Conservation (phyloP, 2,113 vertebrate genomes). For the Donacobius atricapilla region DNA sequence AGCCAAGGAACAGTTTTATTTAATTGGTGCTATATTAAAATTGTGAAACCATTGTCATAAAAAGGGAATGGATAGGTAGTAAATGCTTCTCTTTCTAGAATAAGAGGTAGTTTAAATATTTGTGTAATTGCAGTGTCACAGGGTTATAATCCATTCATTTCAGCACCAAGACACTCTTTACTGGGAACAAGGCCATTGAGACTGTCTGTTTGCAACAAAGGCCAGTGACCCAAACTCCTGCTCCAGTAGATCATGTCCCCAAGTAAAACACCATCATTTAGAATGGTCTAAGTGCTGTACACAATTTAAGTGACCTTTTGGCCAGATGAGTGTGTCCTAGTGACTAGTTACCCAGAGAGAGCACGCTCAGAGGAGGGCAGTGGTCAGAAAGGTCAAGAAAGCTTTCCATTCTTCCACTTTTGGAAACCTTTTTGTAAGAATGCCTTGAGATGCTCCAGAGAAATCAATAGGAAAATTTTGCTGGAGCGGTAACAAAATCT, state of each 20-base stretch:
- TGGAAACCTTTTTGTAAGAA: neutral
- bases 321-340: neutral
- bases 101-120: neutral
- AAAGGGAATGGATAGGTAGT: neutral
- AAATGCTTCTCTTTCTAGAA: neutral
- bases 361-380: neutral
- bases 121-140: neutral
- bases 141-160: neutral
- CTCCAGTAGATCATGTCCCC: neutral
- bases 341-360: constrained; percentile 16
- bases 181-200: neutral
- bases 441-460: neutral
- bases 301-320: neutral
- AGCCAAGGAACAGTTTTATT: neutral
- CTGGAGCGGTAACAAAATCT: neutral
- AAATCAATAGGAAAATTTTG: constrained; percentile 32
- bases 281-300: neutral
- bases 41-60: neutral
- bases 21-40: neutral
- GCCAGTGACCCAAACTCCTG: neutral
- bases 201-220: neutral
- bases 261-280: neutral
- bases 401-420: neutral
- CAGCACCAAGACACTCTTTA: neutral
- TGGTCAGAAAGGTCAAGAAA: constrained; percentile 35